These are phyloP conservation scores for Cromileptes altivelis DNA, from an alignment of 2,113 vertebrate genomes.

Conservation along the genomic window DNA sequence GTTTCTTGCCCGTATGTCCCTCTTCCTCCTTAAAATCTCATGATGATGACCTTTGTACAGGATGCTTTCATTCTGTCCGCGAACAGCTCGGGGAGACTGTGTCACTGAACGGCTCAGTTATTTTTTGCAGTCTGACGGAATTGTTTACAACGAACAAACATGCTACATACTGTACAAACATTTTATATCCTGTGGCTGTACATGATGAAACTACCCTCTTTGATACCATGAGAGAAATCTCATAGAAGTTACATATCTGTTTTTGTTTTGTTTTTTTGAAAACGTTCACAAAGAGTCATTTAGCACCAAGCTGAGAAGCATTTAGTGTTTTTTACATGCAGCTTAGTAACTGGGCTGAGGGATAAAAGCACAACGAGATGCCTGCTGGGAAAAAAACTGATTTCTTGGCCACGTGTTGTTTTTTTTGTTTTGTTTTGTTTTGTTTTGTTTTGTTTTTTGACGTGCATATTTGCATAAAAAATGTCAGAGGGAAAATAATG, in stretches of 20 bases:
- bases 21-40: conserved; percentile 19
- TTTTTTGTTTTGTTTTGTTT: background rate
- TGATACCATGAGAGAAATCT: conserved; percentile 55
- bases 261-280: conserved; percentile 33
- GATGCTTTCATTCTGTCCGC: conserved; percentile 17
- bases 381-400: background rate
- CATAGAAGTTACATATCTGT: conserved; percentile 34
- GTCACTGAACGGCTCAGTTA: conserved; percentile 16
- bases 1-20: background rate
- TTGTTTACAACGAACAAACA: conserved; percentile 75
- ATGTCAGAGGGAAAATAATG: conserved; percentile 1
- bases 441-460: too few species aligned
- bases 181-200: conserved; percentile 71
- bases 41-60: conserved; percentile 10
- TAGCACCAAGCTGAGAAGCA: conserved; percentile 36
- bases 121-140: conserved; percentile 65
- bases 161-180: conserved; percentile 63
- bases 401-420: background rate
- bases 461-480: background rate
- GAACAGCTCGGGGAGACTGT: background rate
- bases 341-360: background rate
- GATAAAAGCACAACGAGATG: background rate
- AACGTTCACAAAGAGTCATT: conserved; percentile 41
- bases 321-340: conserved; percentile 31
- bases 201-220: conserved; percentile 57